These are phyloP conservation scores for Hippocampus comes DNA, from an alignment of 2,113 vertebrate species.

Conservation along the genomic window DNA sequence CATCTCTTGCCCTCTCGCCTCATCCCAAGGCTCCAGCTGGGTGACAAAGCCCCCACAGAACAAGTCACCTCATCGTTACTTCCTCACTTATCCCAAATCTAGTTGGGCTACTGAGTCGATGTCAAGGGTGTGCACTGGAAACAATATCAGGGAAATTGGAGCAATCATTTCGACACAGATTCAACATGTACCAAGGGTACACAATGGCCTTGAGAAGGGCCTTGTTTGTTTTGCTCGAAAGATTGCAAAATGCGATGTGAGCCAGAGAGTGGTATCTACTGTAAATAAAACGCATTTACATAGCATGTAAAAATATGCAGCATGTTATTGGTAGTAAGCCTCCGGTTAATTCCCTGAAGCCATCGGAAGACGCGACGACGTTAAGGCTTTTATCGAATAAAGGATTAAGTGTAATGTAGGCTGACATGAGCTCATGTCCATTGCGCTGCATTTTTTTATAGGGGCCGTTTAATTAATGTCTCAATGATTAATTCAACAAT, in stretches of 20 bases:
- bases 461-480: not conserved
- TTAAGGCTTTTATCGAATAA: not conserved
- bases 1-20: not conserved
- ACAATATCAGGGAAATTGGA: conserved; percentile 1
- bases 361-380: not conserved
- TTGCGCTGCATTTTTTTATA: not conserved
- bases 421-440: not conserved
- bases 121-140: not conserved
- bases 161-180: conserved; percentile 9
- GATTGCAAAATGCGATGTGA: not conserved
- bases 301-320: not conserved
- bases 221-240: not conserved
- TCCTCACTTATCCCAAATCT: not conserved
- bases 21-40: not conserved
- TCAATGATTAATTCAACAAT: not conserved
- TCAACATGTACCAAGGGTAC: conserved; percentile 9
- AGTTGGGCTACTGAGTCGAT: not conserved
- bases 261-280: not conserved
- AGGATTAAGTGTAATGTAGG: not conserved
- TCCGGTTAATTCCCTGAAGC: not conserved
- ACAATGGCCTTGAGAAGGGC: conserved; percentile 12
- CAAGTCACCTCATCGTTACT: not conserved
- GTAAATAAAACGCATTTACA: not conserved
- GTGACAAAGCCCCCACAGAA: not conserved
- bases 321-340: not conserved